phyloP scores from a whole-genome alignment of 2,113 vertebrate species.

The Boleophthalmus pectinirostris region DNA sequence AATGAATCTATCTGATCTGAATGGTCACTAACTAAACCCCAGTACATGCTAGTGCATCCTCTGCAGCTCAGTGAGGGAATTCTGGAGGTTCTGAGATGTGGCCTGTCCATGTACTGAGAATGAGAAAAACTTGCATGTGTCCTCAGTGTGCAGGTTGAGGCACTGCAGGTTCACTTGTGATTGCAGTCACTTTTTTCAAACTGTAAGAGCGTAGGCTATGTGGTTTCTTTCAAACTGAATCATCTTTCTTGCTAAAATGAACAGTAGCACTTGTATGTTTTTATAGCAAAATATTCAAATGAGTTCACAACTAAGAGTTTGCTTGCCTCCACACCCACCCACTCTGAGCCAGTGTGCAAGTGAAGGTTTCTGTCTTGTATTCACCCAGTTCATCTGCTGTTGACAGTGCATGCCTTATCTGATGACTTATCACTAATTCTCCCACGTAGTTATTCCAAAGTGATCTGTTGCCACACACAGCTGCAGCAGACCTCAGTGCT shows the following conservation, averaged over 20 bases:
- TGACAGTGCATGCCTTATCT: not conserved
- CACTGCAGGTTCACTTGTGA: too few relatives aligned
- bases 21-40: too few relatives aligned
- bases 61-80: too few relatives aligned
- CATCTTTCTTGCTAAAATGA: not conserved
- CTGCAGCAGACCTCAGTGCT: slow-evolving; percentile 21
- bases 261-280: not conserved
- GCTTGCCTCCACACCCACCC: not conserved
- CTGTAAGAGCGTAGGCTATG: too few relatives aligned
- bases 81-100: too few relatives aligned
- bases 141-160: too few relatives aligned
- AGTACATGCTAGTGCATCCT: too few relatives aligned
- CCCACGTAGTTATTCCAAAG: slow-evolving; percentile 25
- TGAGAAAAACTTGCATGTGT: too few relatives aligned
- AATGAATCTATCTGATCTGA: too few relatives aligned
- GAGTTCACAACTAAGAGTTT: not conserved
- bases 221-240: not conserved
- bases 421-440: slow-evolving; percentile 12
- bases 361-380: not conserved
- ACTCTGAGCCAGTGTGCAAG: not conserved
- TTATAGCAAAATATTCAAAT: not conserved
- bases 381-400: not conserved
- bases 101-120: too few relatives aligned
- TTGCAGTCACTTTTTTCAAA: too few relatives aligned
- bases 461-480: slow-evolving; percentile 18